Conservation (phyloP, 2,797 vertebrate species). For the Alfaro cultratus region DNA sequence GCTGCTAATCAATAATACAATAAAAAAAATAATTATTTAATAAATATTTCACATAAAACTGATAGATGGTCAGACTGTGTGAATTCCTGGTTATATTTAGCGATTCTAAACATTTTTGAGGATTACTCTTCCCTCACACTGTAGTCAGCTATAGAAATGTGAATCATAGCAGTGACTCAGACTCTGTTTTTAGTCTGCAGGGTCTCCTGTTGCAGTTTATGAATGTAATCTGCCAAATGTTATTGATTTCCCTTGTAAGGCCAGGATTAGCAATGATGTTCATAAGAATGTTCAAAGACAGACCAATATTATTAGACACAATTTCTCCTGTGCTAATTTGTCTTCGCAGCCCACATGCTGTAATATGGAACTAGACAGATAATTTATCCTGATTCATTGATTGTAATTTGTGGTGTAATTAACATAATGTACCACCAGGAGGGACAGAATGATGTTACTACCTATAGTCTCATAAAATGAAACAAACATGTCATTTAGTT, state of each 20-base stretch:
- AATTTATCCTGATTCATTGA: constrained; percentile 70
- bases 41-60: constrained; percentile 29
- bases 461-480: constrained; percentile 44
- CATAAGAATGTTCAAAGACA: constrained; percentile 32
- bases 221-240: constrained; percentile 28
- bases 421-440: constrained; percentile 67
- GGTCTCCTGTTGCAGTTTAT: constrained; percentile 21
- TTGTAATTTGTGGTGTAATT: constrained; percentile 71
- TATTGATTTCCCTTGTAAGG: constrained; percentile 22
- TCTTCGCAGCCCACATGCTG: constrained; percentile 50
- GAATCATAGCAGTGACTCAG: constrained; percentile 8
- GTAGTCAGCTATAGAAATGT: background rate
- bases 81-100: background rate
- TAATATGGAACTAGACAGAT: constrained; percentile 59
- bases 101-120: constrained; percentile 20
- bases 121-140: background rate
- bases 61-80: background rate
- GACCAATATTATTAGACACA: constrained; percentile 52
- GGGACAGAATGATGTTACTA: constrained; percentile 45
- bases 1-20: background rate
- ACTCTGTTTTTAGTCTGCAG: constrained; percentile 13
- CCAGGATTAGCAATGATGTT: constrained; percentile 43
- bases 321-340: constrained; percentile 60
- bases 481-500: constrained; percentile 43
- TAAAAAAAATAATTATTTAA: background rate